These are phyloP conservation scores for Colletes gigas DNA, from an alignment of 1,140 invertebrate genomes.

Conservation along the genomic window DNA sequence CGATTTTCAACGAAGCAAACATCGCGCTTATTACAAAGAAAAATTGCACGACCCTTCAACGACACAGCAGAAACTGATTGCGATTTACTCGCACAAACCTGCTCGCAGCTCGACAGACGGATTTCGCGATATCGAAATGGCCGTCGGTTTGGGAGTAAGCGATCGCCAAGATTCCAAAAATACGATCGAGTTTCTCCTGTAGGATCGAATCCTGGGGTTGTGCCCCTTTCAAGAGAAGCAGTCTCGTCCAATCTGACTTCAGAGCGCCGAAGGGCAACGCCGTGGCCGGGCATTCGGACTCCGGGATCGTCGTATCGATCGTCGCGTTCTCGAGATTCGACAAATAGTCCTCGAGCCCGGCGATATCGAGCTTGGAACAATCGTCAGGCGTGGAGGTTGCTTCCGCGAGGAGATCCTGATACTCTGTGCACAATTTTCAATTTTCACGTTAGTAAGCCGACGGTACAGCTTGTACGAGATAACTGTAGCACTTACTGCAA, in stretches of 20 bases:
- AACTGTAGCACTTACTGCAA: constrained; percentile 34
- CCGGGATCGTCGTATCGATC: constrained; percentile 41
- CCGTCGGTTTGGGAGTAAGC: constrained; percentile 56
- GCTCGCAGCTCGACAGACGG: too few relatives aligned
- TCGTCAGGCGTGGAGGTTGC: neutral
- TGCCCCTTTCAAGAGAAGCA: constrained; percentile 54
- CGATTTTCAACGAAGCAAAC: too few relatives aligned
- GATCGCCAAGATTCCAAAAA: constrained; percentile 58
- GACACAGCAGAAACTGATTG: too few relatives aligned
- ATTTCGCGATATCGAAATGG: neutral
- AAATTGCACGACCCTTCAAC: too few relatives aligned
- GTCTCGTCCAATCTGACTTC: constrained; percentile 63
- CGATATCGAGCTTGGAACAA: constrained; percentile 43
- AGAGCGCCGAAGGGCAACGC: constrained; percentile 61
- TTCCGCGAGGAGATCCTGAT: constrained; percentile 4
- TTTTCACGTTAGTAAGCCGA: too few relatives aligned
- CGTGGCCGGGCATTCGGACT: constrained; percentile 35
- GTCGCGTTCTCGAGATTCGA: constrained; percentile 38
- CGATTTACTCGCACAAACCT: neutral
- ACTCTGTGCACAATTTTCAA: neutral
- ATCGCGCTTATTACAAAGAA: too few relatives aligned
- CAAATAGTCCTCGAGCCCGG: constrained; percentile 48
- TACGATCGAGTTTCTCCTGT: constrained; percentile 51
- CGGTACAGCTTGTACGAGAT: neutral
- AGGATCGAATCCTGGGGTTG: constrained; percentile 56